Conservation (phyloP, 1,140 invertebrate species). For the Pogonomyrmex barbatus region DNA sequence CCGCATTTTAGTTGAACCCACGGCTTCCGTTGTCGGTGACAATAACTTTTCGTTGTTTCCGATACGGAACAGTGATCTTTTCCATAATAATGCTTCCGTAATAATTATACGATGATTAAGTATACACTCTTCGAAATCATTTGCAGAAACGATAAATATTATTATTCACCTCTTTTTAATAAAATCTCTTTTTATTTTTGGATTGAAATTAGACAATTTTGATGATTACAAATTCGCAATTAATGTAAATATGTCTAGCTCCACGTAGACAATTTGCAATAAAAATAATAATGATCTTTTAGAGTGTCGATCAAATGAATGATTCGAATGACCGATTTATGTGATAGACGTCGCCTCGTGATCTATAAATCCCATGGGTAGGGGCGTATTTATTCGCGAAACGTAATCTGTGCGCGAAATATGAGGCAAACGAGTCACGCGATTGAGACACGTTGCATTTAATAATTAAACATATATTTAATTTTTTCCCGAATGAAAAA, state of each 20-base stretch:
- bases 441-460: background rate
- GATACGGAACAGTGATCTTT: constrained; percentile 18
- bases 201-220: background rate
- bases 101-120: background rate
- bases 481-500: background rate
- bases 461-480: constrained; percentile 4
- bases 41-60: constrained; percentile 67
- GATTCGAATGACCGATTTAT: constrained; percentile 15
- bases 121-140: background rate
- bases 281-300: constrained; percentile 9
- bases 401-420: constrained; percentile 35
- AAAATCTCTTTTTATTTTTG: too few relatives aligned
- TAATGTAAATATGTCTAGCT: background rate
- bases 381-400: constrained; percentile 70
- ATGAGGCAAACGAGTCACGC: background rate
- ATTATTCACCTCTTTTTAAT: background rate
- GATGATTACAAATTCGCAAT: background rate
- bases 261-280: background rate
- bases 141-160: background rate
- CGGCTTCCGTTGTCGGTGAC: constrained; percentile 79
- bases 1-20: constrained; percentile 63
- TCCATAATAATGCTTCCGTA: background rate
- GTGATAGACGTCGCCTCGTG: background rate
- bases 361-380: constrained; percentile 73
- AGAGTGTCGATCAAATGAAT: constrained; percentile 22